These are phyloP conservation scores for Cherax quadricarinatus DNA, from an alignment of 1,140 invertebrate species.

Conservation along the genomic window DNA sequence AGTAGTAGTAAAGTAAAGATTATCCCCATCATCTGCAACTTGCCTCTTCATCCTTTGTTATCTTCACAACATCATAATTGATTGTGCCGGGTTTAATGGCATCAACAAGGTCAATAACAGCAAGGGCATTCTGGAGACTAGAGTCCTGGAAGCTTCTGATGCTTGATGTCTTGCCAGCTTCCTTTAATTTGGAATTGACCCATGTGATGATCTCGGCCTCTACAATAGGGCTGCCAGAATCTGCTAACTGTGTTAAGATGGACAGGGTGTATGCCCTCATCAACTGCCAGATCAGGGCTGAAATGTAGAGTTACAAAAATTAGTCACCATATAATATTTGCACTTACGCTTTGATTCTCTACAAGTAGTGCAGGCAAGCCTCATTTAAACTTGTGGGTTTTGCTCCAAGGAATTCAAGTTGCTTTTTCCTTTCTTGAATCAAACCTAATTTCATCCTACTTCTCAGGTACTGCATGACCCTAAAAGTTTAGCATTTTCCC, in stretches of 20 bases:
- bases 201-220: conserved; percentile 97
- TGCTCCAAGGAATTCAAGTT: too few relatives aligned
- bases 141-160: conserved; percentile 94
- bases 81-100: conserved; percentile 96
- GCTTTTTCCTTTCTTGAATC: too few relatives aligned
- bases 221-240: conserved; percentile 91
- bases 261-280: conserved; percentile 99
- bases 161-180: conserved; percentile 86
- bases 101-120: conserved; percentile 97
- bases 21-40: conserved; percentile 55
- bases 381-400: too few relatives aligned
- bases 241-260: conserved; percentile 91
- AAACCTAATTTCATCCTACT: too few relatives aligned
- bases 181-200: conserved; percentile 94
- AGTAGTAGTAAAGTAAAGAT: too few relatives aligned
- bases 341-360: too few relatives aligned
- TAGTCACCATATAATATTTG: neutral
- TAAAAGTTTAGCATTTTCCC: too few relatives aligned
- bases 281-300: conserved; percentile 98
- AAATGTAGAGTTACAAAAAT: neutral
- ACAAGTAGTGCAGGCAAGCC: too few relatives aligned
- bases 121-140: conserved; percentile 88
- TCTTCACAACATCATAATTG: conserved; percentile 93
- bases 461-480: too few relatives aligned
- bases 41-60: conserved; percentile 88